Evolutionary conservation across 1,140 invertebrate genomes (phyloP), one percentile per base, ranked within the genome.

Genomic region (Geopemphigus sp.): DNA sequence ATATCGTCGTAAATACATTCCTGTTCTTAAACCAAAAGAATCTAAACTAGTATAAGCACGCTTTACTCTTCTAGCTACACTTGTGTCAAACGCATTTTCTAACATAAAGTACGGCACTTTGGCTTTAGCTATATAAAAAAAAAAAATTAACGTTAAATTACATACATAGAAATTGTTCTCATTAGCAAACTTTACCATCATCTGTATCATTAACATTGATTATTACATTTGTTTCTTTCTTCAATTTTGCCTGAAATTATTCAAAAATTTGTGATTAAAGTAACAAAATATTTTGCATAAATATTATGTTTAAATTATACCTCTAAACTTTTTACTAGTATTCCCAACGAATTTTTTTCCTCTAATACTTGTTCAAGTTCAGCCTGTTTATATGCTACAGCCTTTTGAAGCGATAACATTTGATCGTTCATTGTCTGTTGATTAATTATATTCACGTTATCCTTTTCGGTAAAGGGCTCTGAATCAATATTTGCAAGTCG

Each of bases 1-100:
- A 88, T 95, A 94, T 81, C 92, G 86, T 80, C 93, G 87, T 47
- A 95, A 85, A 86, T 95, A 95, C 19, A 93, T 88, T 22, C 94
- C 93, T 26, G 93, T 88, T 80, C 92, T 87, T 66, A 95, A 88
- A 82, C 92, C 92, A 81, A 93, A 89, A 39, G 90, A 88, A 86
- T 95, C 93, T 19, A 95, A 86, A 54, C 89, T 89, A 45, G 91
- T 91, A 83, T 93, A 94, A 32, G 93, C 93, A 83, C 90, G 87
- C 85, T 95, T 95, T 5, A 95, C 91, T 82, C 90, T 88, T 82
- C 92, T 88, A 0, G 93, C 89, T 57, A 95, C 89, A 22, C 91
- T 89, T 68, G 91, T 91, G 83, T 95, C 93, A 83, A 92, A 91
- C 19, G 92, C 92, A 83, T 89, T 90, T 83, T 94, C 92, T 81